Percentiles rank a stretch among this genome's conserved stretches.
These are phyloP conservation scores for Bombus vancouverensis DNA, from an alignment of 1,140 invertebrate genomes.

Conservation along the genomic window DNA sequence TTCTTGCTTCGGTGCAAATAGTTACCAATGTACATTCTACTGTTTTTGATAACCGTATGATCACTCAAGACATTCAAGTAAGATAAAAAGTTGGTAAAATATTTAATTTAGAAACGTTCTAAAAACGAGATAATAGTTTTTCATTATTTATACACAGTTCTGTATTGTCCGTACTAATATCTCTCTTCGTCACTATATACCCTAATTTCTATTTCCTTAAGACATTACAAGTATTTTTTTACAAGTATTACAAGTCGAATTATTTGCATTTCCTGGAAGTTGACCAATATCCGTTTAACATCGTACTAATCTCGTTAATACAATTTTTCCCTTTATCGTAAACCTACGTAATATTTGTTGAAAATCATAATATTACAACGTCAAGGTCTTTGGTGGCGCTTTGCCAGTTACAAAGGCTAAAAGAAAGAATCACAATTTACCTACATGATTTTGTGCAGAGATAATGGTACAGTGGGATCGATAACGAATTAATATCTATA, in stretches of 20 bases:
- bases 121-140: not conserved
- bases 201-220: not conserved
- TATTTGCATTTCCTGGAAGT: slow-evolving; percentile 25
- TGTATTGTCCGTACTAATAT: not conserved
- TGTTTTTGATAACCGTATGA: not conserved
- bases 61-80: not conserved
- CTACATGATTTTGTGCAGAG: slow-evolving; percentile 32
- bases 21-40: not conserved
- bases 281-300: slow-evolving; percentile 38
- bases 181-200: not conserved
- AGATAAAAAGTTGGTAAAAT: not conserved
- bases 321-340: not conserved
- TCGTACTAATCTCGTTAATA: not conserved
- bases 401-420: slow-evolving; percentile 20
- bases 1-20: not conserved
- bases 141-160: not conserved
- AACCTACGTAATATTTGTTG: not conserved
- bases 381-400: slow-evolving; percentile 49
- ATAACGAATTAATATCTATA: slow-evolving; percentile 35
- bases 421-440: not conserved
- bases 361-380: slow-evolving; percentile 31
- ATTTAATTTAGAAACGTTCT: not conserved
- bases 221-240: no score
- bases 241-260: not conserved
- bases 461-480: slow-evolving; percentile 1